Percentiles rank a stretch among this genome's conserved stretches.
These are phyloP conservation scores for Apostichopus japonicus DNA, from an alignment of 35 echinoderm and acorn worm genomes.

Conservation along the genomic window DNA sequence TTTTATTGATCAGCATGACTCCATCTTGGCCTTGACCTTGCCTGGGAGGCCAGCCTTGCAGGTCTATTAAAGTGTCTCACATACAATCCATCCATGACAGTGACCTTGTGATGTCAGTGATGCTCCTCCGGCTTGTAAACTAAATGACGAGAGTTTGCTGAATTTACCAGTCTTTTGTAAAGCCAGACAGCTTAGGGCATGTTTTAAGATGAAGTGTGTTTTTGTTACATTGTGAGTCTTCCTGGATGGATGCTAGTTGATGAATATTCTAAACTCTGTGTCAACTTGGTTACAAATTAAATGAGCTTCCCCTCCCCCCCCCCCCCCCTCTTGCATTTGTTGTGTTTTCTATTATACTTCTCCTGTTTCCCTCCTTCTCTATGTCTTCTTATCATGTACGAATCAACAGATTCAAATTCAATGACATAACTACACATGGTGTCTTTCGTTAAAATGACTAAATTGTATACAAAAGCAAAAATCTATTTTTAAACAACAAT, in stretches of 20 bases:
- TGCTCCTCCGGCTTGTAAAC: background rate
- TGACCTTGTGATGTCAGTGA: slow-evolving; percentile 17
- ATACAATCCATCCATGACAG: slow-evolving; percentile 3
- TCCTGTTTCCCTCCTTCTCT: too few species aligned
- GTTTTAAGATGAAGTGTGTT: background rate
- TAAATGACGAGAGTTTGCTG: background rate
- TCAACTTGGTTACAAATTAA: background rate
- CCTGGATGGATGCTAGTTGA: background rate
- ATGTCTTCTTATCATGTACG: too few species aligned
- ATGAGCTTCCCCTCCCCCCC: too few species aligned
- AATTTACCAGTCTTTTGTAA: background rate
- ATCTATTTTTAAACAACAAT: too few species aligned
- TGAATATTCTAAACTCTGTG: slow-evolving; percentile 4
- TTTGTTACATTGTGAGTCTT: background rate
- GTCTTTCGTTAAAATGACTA: too few species aligned
- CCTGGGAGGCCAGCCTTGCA: slow-evolving; percentile 13
- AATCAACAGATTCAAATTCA: too few species aligned
- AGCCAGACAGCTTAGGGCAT: background rate
- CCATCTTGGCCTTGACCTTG: background rate
- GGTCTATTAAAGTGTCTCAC: slow-evolving; percentile 5
- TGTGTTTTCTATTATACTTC: too few species aligned
- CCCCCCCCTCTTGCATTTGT: too few species aligned
- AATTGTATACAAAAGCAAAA: too few species aligned
- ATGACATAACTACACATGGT: too few species aligned
- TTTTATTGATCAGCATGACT: slow-evolving; percentile 18